Conservation (phyloP, 2,888 invertebrate species). For the Xanthorhoe spadicearia region DNA sequence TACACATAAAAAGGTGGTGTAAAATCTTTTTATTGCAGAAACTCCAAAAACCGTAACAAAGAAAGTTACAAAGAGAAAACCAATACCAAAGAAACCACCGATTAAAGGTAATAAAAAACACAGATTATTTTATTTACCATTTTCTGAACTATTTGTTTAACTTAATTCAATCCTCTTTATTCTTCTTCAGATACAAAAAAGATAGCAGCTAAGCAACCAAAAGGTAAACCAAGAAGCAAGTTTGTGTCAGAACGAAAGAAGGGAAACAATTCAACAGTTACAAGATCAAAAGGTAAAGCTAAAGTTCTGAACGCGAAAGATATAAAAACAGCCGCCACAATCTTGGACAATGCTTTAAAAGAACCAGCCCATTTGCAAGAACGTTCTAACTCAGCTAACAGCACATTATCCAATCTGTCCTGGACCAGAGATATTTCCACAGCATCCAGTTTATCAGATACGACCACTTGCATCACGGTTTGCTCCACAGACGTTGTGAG, state of each 20-base stretch:
- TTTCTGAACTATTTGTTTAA: no score
- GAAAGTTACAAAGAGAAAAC: slow-evolving; percentile 3
- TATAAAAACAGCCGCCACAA: slow-evolving; percentile 27
- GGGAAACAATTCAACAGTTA: not conserved
- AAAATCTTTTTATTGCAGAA: slow-evolving; percentile 9
- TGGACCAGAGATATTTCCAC: slow-evolving; percentile 74
- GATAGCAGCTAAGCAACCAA: slow-evolving; percentile 1
- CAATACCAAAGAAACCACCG: slow-evolving; percentile 3
- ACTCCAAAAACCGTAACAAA: not conserved
- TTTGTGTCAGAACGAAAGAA: not conserved
- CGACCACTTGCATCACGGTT: slow-evolving; percentile 61
- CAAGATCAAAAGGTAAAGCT: slow-evolving; percentile 11
- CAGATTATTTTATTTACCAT: no score
- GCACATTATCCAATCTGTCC: slow-evolving; percentile 57
- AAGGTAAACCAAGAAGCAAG: slow-evolving; percentile 2
- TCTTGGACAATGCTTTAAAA: slow-evolving; percentile 14
- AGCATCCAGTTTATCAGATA: slow-evolving; percentile 50
- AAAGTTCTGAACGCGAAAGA: slow-evolving; percentile 17
- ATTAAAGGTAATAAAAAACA: not conserved
- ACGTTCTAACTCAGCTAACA: slow-evolving; percentile 52
- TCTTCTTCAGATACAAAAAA: slow-evolving; percentile 6
- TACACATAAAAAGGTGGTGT: not conserved
- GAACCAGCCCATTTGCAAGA: not conserved
- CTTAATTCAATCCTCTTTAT: no score
- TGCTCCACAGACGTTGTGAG: slow-evolving; percentile 59